These are phyloP conservation scores for Cyanocitta stelleri DNA, from an alignment of 2,113 vertebrate species.

Conservation along the genomic window DNA sequence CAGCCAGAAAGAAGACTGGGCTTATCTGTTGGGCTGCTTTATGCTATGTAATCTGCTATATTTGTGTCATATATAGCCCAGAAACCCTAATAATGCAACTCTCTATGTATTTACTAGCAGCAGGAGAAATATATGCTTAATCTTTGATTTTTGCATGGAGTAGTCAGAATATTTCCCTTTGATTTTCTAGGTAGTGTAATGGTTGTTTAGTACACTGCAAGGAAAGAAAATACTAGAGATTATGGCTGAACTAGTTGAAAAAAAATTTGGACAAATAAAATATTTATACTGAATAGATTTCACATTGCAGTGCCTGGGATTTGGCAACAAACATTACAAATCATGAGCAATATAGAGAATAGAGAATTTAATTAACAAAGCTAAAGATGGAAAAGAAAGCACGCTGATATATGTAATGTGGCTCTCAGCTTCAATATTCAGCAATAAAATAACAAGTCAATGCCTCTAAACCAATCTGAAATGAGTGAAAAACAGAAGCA, in stretches of 20 bases:
- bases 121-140: neutral
- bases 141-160: neutral
- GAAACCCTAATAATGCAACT: neutral
- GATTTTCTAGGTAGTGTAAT: neutral
- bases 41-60: neutral
- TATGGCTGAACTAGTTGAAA: neutral
- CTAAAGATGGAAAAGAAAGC: constrained; percentile 37
- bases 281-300: constrained; percentile 21
- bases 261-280: constrained; percentile 25
- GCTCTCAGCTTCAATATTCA: constrained; percentile 29
- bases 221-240: neutral
- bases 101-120: neutral
- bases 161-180: neutral
- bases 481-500: constrained; percentile 9
- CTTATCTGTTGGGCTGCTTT: neutral
- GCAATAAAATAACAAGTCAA: constrained; percentile 32
- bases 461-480: constrained; percentile 37
- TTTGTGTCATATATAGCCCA: neutral
- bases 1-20: neutral
- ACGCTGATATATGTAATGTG: neutral
- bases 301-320: neutral
- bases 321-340: constrained; percentile 28
- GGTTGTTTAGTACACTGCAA: neutral
- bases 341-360: constrained; percentile 22
- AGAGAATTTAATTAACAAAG: constrained; percentile 49